Evolutionary conservation across 2,113 vertebrate species (phyloP).

Genomic region (Rhinolophus sinicus): DNA sequence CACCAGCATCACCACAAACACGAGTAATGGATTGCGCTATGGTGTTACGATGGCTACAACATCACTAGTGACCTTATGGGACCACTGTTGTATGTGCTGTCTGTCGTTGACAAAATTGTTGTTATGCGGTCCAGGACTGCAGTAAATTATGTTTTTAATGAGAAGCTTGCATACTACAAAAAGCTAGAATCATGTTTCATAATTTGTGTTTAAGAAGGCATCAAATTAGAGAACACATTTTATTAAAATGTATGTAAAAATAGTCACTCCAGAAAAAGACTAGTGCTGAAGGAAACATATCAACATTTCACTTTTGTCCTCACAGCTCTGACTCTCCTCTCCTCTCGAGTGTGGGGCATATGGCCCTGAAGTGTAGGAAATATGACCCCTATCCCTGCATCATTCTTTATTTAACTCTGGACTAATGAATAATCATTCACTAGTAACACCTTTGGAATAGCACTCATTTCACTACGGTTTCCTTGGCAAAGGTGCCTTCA

Average conservation of each 20-base stretch:
- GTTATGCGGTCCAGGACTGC: neutral
- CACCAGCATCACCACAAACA: neutral
- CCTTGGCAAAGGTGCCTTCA: neutral
- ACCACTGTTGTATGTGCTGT: neutral
- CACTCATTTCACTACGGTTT: neutral
- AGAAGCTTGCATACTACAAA: neutral
- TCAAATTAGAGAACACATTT: neutral
- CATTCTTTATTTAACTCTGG: neutral
- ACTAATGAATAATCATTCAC: neutral
- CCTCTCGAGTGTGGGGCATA: neutral
- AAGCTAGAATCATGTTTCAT: neutral
- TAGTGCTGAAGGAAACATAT: neutral
- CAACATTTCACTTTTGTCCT: neutral
- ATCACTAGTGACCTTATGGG: neutral
- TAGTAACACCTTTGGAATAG: neutral
- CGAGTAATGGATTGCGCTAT: neutral
- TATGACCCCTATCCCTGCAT: neutral
- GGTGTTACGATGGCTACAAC: neutral
- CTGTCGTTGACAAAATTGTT: neutral
- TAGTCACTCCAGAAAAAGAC: neutral
- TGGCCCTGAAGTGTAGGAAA: neutral
- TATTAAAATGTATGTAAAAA: neutral
- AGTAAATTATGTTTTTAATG: neutral
- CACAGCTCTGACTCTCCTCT: neutral
- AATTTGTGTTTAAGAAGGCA: conserved; percentile 13